Conservation (phyloP, 2,888 invertebrate genomes). For the Euphydryas editha region DNA sequence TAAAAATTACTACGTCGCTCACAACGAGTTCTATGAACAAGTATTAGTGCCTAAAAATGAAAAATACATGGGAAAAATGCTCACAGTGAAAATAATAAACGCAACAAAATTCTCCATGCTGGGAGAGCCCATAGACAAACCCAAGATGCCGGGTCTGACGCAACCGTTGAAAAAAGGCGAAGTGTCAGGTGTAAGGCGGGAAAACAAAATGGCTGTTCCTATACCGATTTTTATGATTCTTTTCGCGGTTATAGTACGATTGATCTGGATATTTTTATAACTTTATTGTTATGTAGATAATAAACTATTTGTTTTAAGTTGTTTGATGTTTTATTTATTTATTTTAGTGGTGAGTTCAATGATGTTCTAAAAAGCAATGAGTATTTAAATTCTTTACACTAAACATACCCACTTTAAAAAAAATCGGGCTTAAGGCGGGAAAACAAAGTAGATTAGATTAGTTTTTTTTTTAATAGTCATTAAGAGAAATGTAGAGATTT, state of each 20-base stretch:
- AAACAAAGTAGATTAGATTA: too few relatives aligned
- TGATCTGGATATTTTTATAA: constrained; percentile 74
- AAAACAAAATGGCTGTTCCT: constrained; percentile 55
- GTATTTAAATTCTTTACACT: too few relatives aligned
- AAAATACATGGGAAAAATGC: constrained; percentile 91
- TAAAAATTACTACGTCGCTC: constrained; percentile 94
- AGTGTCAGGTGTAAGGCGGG: constrained; percentile 75
- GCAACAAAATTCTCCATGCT: constrained; percentile 91
- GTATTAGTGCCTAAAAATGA: constrained; percentile 91
- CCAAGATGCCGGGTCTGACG: constrained; percentile 79
- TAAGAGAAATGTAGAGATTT: too few relatives aligned
- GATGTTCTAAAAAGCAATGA: too few relatives aligned
- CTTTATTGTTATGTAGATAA: constrained; percentile 10
- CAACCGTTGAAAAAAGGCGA: constrained; percentile 81
- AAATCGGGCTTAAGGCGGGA: too few relatives aligned
- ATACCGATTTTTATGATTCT: constrained; percentile 64
- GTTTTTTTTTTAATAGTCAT: too few relatives aligned
- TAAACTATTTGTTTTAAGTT: constrained; percentile 37
- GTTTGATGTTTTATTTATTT: constrained; percentile 18
- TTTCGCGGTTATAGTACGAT: constrained; percentile 68
- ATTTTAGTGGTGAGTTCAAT: too few relatives aligned
- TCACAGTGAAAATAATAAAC: constrained; percentile 89
- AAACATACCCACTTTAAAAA: too few relatives aligned
- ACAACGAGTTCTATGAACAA: constrained; percentile 97
- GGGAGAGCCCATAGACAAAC: constrained; percentile 85